These are phyloP conservation scores for Chauna torquata DNA, from an alignment of 2,113 vertebrate genomes.

Conservation along the genomic window DNA sequence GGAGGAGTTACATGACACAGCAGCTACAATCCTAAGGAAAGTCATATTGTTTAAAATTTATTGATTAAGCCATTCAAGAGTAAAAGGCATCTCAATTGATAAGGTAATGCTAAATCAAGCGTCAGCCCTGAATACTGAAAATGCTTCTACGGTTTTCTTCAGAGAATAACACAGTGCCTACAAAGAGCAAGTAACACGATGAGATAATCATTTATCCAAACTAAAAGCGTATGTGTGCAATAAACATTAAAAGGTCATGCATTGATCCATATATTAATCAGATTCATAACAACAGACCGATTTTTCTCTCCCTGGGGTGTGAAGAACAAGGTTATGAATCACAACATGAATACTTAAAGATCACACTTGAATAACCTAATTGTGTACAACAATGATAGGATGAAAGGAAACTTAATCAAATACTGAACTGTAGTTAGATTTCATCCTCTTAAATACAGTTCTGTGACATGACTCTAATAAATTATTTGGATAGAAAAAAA, in stretches of 20 bases:
- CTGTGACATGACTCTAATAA: background rate
- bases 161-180: background rate
- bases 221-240: constrained; percentile 6
- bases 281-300: constrained; percentile 28
- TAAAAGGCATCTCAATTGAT: background rate
- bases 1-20: background rate
- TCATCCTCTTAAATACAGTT: constrained; percentile 20
- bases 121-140: background rate
- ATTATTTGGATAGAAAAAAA: background rate
- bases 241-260: constrained; percentile 43
- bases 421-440: background rate
- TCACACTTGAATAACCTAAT: constrained; percentile 61
- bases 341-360: background rate
- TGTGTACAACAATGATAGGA: background rate
- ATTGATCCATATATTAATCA: constrained; percentile 53
- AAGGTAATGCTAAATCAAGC: background rate
- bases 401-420: constrained; percentile 61
- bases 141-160: background rate
- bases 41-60: background rate
- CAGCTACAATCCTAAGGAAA: background rate
- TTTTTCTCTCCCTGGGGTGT: constrained; percentile 33
- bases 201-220: background rate
- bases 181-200: background rate
- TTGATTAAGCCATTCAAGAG: background rate
- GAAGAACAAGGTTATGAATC: constrained; percentile 45